Evolutionary conservation across 2,888 invertebrate species (phyloP).

Genomic region (Cerastis leucographa): DNA sequence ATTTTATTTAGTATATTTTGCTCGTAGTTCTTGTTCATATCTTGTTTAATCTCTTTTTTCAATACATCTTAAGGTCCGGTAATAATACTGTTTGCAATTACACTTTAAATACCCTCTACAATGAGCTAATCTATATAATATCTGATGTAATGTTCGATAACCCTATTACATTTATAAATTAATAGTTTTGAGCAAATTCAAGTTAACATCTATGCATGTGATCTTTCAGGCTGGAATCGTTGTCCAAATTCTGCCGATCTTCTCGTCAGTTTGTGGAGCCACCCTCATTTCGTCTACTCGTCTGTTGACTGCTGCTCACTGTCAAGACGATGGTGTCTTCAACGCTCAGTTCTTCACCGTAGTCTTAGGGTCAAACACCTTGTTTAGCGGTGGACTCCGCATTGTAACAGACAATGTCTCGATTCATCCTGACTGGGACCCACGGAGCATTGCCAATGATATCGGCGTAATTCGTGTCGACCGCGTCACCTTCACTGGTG

Average conservation of each 20-base stretch:
- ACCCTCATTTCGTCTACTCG: slow-evolving; percentile 64
- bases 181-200: neutral
- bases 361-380: slow-evolving; percentile 69
- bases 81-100: neutral
- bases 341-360: slow-evolving; percentile 65
- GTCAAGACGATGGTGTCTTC: slow-evolving; percentile 65
- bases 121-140: no score
- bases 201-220: neutral
- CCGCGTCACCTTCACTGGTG: slow-evolving; percentile 34
- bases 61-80: neutral
- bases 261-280: slow-evolving; percentile 55
- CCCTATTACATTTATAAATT: neutral
- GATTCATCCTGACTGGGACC: slow-evolving; percentile 47
- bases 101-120: neutral
- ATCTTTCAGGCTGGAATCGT: slow-evolving; percentile 54
- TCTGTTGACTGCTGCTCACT: slow-evolving; percentile 73
- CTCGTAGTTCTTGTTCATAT: neutral
- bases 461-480: slow-evolving; percentile 46
- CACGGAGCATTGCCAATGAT: slow-evolving; percentile 31
- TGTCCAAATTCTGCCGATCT: slow-evolving; percentile 33
- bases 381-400: slow-evolving; percentile 53
- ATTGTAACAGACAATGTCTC: slow-evolving; percentile 40
- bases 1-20: neutral
- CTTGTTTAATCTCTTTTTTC: neutral
- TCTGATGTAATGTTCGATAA: slow-evolving; percentile 2